Conservation (phyloP, 2,888 invertebrate species). For the Tridacna crocea region DNA sequence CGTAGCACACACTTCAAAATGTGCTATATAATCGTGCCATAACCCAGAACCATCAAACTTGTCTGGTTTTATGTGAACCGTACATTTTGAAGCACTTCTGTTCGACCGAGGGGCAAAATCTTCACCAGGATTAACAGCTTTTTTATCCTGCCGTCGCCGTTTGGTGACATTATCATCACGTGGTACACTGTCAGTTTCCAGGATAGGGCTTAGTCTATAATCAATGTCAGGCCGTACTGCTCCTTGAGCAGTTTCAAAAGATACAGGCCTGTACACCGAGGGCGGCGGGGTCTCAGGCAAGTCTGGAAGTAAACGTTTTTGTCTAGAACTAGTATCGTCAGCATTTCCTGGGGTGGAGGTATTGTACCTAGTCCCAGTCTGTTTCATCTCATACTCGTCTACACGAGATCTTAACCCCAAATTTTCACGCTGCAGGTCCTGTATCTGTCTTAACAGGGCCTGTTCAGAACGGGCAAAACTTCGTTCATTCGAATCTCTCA, state of each 20-base stretch:
- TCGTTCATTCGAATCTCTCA: neutral
- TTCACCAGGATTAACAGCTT: neutral
- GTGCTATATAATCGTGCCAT: neutral
- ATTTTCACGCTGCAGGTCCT: neutral
- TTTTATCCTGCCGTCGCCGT: neutral
- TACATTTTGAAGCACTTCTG: neutral
- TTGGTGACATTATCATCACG: neutral
- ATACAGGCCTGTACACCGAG: neutral
- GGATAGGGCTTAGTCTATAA: neutral
- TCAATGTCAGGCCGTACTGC: neutral
- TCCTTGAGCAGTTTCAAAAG: neutral
- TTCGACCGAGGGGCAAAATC: neutral
- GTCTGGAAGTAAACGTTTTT: neutral
- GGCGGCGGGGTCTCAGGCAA: neutral
- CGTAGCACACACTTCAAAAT: slow-evolving; percentile 6
- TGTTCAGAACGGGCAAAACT: neutral
- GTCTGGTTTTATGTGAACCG: neutral
- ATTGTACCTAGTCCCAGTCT: neutral
- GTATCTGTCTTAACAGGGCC: neutral
- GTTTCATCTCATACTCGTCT: neutral
- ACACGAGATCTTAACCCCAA: neutral
- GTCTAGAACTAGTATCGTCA: neutral
- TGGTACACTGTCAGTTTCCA: neutral
- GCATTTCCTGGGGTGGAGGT: neutral
- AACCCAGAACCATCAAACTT: slow-evolving; percentile 9